Evolutionary conservation across 2,888 invertebrate species (phyloP).

Genomic region (Caenorhabditis japonica): DNA sequence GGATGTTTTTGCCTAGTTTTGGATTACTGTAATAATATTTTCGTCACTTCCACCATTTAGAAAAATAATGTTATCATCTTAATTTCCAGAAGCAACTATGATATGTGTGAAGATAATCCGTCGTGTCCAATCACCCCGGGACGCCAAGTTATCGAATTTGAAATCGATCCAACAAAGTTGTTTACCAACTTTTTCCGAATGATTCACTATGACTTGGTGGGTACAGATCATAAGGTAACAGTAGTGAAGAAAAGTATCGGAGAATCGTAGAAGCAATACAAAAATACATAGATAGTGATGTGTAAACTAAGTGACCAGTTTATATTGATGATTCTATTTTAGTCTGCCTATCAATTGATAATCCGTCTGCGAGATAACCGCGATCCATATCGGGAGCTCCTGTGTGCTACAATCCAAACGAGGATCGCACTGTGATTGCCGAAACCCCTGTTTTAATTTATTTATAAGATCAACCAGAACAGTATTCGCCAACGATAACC

Average conservation of each 20-base stretch:
- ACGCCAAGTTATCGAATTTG: constrained; percentile 72
- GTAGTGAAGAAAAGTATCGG: constrained; percentile 11
- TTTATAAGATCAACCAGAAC: constrained; percentile 11
- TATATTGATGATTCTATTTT: constrained; percentile 21
- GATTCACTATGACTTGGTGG: constrained; percentile 67
- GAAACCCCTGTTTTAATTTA: not conserved
- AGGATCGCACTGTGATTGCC: constrained; percentile 56
- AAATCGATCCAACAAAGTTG: constrained; percentile 64
- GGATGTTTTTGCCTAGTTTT: constrained; percentile 73
- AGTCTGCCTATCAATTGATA: constrained; percentile 70
- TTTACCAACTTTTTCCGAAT: constrained; percentile 68
- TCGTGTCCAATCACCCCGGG: constrained; percentile 64
- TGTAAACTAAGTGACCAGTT: not conserved
- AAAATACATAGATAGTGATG: not conserved
- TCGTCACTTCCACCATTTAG: constrained; percentile 3
- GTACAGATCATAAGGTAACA: constrained; percentile 40
- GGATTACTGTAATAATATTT: constrained; percentile 70
- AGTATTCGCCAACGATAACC: constrained; percentile 46
- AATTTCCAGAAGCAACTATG: constrained; percentile 59
- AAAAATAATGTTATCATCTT: constrained; percentile 9
- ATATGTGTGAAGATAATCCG: constrained; percentile 66
- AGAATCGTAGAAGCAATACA: constrained; percentile 7
- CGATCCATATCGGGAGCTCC: constrained; percentile 64
- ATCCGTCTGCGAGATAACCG: constrained; percentile 69
- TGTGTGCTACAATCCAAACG: constrained; percentile 71